Base-by-base conservation (phyloP, 2,113 vertebrate species). In the Periophthalmodon schlosseri region DNA sequence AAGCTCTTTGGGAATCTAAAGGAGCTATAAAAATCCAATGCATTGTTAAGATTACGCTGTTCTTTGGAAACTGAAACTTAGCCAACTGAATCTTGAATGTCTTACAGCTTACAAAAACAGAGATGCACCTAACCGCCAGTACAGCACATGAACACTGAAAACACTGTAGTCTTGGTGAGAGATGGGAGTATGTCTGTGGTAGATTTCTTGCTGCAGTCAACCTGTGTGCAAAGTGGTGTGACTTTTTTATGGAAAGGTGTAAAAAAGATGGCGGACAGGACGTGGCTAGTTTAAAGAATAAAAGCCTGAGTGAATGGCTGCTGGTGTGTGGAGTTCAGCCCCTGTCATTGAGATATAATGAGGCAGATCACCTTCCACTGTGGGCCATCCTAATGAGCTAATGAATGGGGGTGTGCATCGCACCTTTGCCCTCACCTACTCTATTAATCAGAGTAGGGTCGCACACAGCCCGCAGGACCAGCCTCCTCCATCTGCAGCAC, bases 391-490 rank as follows among this genome's bases (percentile, higher is more conserved):
- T 93, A 93, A 93, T 93, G 91, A 93, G 90, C 84, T 91, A 94
- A 94, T 92, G 91, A 92, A 90, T 78, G 85, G 87, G 82, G 89
- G 84, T 68, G 88, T 77, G 84, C 72, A 33, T 80, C 70, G 77
- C 87, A 89, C 90, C 85, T 90, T 86, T 92, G 91, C 80, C 89
- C 90, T 89, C 85, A 87, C 91, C 90, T 91, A 92, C 88, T 93
- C 89, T 88, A 94, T 93, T 92, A 93, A 93, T 93, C 92, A 92
- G 84, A 92, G 84, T 33, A 88, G 91, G 89, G 91, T 91, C 90
- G 90, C 80, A 86, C 78, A 72, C 87, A 76, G 84, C 79, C 74
- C 73, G 87, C 81, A 91, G 83, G 75, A 81, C 77, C 80, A 80
- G 56, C 84, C 87, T 85, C 83, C 83, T 83, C 86, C 88, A 86